These are phyloP conservation scores for Lucinisca nassula DNA, from an alignment of 2,888 invertebrate genomes.

Conservation along the genomic window DNA sequence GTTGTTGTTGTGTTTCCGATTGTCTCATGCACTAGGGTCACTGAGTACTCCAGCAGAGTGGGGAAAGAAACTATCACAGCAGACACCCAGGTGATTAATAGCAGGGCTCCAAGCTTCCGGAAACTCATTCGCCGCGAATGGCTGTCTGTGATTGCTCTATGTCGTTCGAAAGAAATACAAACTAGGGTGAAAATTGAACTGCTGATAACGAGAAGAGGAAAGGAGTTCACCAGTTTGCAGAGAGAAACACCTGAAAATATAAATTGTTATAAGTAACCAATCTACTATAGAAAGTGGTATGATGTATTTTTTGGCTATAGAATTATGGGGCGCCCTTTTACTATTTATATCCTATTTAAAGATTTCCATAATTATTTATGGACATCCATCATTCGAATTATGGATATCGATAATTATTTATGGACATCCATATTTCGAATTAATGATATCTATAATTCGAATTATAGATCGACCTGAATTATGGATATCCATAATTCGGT, in stretches of 20 bases:
- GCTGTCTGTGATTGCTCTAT: slow-evolving; percentile 64
- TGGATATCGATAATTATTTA: too few relatives aligned
- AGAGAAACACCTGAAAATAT: slow-evolving; percentile 56
- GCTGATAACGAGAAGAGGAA: slow-evolving; percentile 76
- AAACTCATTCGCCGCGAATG: slow-evolving; percentile 46
- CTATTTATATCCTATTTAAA: too few relatives aligned
- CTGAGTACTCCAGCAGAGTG: slow-evolving; percentile 63
- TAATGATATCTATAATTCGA: too few relatives aligned
- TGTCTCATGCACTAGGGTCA: not conserved
- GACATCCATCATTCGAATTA: too few relatives aligned
- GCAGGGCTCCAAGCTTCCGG: slow-evolving; percentile 34
- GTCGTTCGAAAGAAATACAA: slow-evolving; percentile 74
- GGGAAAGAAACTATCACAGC: slow-evolving; percentile 56
- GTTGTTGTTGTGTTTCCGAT: not conserved
- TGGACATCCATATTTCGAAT: too few relatives aligned
- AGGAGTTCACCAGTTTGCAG: slow-evolving; percentile 72
- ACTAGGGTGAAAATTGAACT: slow-evolving; percentile 75
- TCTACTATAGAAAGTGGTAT: too few relatives aligned
- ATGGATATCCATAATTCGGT: too few relatives aligned
- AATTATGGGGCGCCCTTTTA: too few relatives aligned
- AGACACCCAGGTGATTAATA: slow-evolving; percentile 63
- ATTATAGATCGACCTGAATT: too few relatives aligned
- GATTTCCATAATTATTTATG: too few relatives aligned
- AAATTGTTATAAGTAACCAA: too few relatives aligned
- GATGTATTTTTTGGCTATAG: too few relatives aligned